Evolutionary conservation across 2,797 vertebrate genomes (phyloP), one percentile per base, ranked within the genome.

Genomic region (Schizopygopsis pylzovi): DNA sequence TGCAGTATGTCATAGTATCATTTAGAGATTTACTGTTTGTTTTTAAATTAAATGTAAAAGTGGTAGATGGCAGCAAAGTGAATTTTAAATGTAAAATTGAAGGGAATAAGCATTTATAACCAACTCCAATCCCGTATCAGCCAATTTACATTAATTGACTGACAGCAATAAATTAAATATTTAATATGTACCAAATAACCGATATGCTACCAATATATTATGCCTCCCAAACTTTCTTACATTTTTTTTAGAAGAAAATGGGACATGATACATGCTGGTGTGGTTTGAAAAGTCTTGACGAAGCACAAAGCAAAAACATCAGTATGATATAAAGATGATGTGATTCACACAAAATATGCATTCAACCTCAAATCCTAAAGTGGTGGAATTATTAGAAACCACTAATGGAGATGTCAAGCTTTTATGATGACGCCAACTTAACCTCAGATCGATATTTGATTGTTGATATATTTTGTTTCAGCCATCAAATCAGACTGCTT

Each of bases 391-490:
- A 67, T 22, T 67, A 7, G 8, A 49, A 49, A 5, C 25, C 25
- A 28, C 12, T 33, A 61, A 61, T 45, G 43, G 54, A 49, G 12
- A 41, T 61, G 6, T 43, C 8, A 79, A 41, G 22, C 39, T 82
- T 82, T 33, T 59, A 45, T 28, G 56, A 22, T 59, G 39, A 61
- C 4, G 3, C 18, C 59, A 18, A 61, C 54, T 43, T 45, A 28
- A 72, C n/a, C n/a, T 41, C n/a, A 81, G 47, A 56, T 56, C 13
- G 3, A 11, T 71, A 4, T 43, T 59, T 54, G 41, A 22, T 80
- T 41, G 33, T 72, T 71, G 33, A 28, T 82, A 28, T 59, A 28
- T 72, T 82, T 82, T 10, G 28, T 22, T 72, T 72, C 56, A 1
- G 56, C 16, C 8, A 71, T 6, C 6, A 52, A 71, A 82, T 15